Conservation (phyloP, 2,113 vertebrate species). For the Genyomyrus donnyi region DNA sequence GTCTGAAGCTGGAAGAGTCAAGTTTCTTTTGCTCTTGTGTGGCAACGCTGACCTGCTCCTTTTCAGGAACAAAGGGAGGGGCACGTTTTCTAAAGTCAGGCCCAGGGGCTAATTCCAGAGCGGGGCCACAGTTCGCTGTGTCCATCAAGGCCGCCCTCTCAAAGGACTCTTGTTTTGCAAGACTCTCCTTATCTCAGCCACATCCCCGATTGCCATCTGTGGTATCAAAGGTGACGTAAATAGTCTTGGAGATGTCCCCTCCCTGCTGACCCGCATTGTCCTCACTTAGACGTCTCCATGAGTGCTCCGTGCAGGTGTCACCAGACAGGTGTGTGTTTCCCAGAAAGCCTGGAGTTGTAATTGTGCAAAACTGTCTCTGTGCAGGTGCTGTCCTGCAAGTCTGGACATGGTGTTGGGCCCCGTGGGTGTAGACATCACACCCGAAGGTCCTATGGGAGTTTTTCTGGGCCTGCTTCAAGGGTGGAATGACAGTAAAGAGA, state of each 20-base stretch:
- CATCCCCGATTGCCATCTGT: conserved; percentile 3
- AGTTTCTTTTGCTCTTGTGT: not conserved
- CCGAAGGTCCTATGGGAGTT: not conserved
- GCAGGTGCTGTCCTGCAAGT: not conserved
- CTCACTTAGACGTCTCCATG: not conserved
- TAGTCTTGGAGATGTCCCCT: not conserved
- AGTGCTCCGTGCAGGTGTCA: not conserved
- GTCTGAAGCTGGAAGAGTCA: not conserved
- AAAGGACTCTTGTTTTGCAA: not conserved
- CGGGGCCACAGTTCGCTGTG: not conserved
- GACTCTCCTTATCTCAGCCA: not conserved
- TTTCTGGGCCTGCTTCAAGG: not conserved
- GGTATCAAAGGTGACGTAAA: conserved; percentile 8
- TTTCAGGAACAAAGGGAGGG: not conserved
- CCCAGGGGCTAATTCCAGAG: not conserved
- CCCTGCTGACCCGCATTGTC: not conserved
- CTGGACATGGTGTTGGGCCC: not conserved
- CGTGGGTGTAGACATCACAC: not conserved
- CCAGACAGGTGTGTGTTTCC: not conserved
- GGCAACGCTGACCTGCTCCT: not conserved
- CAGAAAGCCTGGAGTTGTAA: not conserved
- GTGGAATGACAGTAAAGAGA: not conserved
- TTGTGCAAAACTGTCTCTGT: not conserved
- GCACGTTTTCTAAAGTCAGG: not conserved
- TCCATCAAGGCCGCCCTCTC: not conserved